phyloP scores from a whole-genome alignment of 1,140 invertebrate species.

The Trinorchestia longiramus region DNA sequence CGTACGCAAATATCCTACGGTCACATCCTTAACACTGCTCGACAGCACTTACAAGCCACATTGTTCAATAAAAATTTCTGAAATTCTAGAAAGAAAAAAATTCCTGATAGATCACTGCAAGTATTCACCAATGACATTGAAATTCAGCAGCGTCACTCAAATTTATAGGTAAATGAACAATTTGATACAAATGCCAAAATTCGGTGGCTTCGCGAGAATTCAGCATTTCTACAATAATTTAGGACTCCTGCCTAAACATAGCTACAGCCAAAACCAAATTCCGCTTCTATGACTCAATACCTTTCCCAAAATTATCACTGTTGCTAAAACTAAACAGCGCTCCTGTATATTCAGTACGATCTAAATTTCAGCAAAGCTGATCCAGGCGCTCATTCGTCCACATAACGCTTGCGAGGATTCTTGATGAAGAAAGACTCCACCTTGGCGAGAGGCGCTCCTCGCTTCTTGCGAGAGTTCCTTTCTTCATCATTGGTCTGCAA shows the following conservation, averaged over 20 bases:
- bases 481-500: not conserved
- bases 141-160: not conserved
- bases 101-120: not conserved
- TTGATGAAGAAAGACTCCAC: slow-evolving; percentile 57
- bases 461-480: not conserved
- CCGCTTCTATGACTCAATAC: not conserved
- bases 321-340: not conserved
- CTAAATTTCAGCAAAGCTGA: not conserved
- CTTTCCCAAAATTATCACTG: not conserved
- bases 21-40: not conserved
- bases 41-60: not conserved
- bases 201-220: not conserved
- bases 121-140: not conserved
- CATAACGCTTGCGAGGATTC: slow-evolving; percentile 45
- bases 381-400: not conserved
- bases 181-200: not conserved
- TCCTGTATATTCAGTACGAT: not conserved
- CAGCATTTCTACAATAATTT: not conserved
- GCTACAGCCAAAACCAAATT: not conserved
- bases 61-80: not conserved
- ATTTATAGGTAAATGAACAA: not conserved
- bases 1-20: not conserved
- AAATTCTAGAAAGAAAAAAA: not conserved
- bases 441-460: slow-evolving; percentile 56
- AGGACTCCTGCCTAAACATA: not conserved